Base-by-base conservation (phyloP, 2,113 vertebrate genomes). In the Albula glossodonta region DNA sequence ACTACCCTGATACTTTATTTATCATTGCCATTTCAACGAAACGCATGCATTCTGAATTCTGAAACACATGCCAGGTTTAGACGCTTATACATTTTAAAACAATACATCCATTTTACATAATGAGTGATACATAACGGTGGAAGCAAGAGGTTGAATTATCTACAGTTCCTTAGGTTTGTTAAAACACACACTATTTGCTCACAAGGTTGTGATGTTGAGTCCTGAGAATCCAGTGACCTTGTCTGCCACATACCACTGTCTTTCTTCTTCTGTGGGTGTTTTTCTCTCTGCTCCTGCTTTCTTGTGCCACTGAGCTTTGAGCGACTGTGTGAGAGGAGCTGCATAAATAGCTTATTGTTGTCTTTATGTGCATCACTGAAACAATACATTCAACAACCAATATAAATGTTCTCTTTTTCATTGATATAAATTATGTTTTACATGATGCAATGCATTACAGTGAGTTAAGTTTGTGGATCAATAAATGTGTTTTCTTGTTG, bases 401-500 rank as follows among this genome's bases (percentile, higher is more conserved):
- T 41, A 41, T 41, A 41, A 41, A 41, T 41, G 1, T 41, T 41
- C 31, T 41, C 31, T 41, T 41, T 41, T 41, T 41, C 31, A 41
- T 41, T 41, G 31, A 41, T 41, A 41, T 41, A 41, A 41, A 41
- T 41, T 41, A 41, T 41, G 31, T 41, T 41, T 41, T 41, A 41
- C 31, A 41, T 41, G 31, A 41, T 41, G 31, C 31, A 41, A 56
- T 56, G 53, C 7, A n/a, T n/a, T n/a, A n/a, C n/a, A 41, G 31
- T 41, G 31, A 41, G 31, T 41, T 41, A 70, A 22, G 63, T 70
- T 70, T 86, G 77, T 0, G 49, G 50, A 90, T 87, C 51, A 85
- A 78, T 83, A 83, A 66, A 57, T 41, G 89, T 88, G 87, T 89
- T 88, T 87, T 89, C 80, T 83, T 86, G 86, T 87, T 66, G 50